Conservation (phyloP, 2,888 invertebrate genomes). For the Zhuqinia jingwanae region DNA sequence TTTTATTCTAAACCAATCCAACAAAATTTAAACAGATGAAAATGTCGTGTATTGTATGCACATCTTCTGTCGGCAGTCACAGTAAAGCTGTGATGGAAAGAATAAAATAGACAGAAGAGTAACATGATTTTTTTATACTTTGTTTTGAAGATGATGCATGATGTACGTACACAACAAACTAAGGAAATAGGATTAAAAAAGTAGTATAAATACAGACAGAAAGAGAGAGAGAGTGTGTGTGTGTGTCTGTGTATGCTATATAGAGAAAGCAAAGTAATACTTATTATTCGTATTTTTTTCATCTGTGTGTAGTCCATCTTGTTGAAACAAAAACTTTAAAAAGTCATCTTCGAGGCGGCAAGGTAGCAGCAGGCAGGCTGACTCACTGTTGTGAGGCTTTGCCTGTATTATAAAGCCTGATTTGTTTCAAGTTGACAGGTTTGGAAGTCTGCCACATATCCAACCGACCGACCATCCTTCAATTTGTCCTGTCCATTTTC, state of each 20-base stretch:
- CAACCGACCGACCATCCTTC: constrained; percentile 58
- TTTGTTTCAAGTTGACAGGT: constrained; percentile 67
- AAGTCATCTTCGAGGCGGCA: constrained; percentile 65
- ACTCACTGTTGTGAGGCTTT: constrained; percentile 13
- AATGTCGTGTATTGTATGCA: no score
- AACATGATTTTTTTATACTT: no score
- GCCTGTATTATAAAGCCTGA: constrained; percentile 11
- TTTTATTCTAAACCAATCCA: no score
- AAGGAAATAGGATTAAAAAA: neutral
- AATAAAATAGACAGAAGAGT: no score
- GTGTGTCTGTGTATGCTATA: no score
- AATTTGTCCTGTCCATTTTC: constrained; percentile 54
- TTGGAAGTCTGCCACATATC: constrained; percentile 66
- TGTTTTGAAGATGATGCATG: neutral
- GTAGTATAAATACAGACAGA: neutral
- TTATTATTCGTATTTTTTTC: constrained; percentile 19
- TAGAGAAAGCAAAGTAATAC: no score
- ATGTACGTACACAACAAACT: no score
- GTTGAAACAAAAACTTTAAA: constrained; percentile 49
- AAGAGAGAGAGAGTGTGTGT: neutral
- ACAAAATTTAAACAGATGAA: no score
- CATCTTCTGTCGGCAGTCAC: neutral
- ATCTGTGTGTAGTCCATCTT: constrained; percentile 4
- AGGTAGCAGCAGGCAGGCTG: constrained; percentile 66
- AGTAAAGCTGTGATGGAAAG: constrained; percentile 1